Conservation (phyloP, 2,113 vertebrate species). For the Pao palembangensis region DNA sequence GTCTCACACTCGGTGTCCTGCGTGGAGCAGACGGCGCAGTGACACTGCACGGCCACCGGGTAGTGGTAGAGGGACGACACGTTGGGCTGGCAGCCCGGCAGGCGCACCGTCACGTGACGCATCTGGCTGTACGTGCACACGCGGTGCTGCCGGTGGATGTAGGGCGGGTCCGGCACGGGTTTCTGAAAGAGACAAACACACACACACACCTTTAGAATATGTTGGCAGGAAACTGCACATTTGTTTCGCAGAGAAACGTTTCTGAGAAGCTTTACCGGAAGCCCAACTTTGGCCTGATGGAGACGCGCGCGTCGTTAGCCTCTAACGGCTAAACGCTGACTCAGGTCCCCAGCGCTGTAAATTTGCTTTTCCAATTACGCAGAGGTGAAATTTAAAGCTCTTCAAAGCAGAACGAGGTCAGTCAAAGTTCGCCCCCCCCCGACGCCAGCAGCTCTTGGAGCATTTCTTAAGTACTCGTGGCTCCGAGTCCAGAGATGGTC, state of each 20-base stretch:
- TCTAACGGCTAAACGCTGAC: too few relatives aligned
- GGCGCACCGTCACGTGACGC: conserved; percentile 60
- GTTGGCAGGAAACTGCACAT: too few relatives aligned
- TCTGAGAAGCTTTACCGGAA: too few relatives aligned
- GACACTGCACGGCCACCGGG: conserved; percentile 72
- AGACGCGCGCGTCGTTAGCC: background rate
- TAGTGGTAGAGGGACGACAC: conserved; percentile 73
- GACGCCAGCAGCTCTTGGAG: conserved; percentile 3
- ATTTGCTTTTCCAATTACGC: conserved; percentile 29
- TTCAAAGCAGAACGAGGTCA: conserved; percentile 12
- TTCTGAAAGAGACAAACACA: conserved; percentile 50
- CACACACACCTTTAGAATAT: background rate
- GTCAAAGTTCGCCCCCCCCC: conserved; percentile 11
- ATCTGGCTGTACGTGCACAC: conserved; percentile 72
- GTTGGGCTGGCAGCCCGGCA: conserved; percentile 68
- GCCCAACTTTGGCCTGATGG: background rate
- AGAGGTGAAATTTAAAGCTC: background rate
- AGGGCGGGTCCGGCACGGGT: conserved; percentile 67
- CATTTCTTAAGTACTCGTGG: conserved; percentile 21
- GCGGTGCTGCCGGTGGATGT: conserved; percentile 69
- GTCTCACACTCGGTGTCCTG: conserved; percentile 76
- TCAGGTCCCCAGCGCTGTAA: conserved; percentile 2
- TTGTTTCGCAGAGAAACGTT: too few relatives aligned
- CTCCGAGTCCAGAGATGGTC: conserved; percentile 4
- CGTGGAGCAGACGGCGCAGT: conserved; percentile 70